A percentile compares a stretch with the other conserved stretches of the same genome.
Evolutionary conservation across 2,888 invertebrate species (phyloP).

Genomic region (Drosophila conformis): DNA sequence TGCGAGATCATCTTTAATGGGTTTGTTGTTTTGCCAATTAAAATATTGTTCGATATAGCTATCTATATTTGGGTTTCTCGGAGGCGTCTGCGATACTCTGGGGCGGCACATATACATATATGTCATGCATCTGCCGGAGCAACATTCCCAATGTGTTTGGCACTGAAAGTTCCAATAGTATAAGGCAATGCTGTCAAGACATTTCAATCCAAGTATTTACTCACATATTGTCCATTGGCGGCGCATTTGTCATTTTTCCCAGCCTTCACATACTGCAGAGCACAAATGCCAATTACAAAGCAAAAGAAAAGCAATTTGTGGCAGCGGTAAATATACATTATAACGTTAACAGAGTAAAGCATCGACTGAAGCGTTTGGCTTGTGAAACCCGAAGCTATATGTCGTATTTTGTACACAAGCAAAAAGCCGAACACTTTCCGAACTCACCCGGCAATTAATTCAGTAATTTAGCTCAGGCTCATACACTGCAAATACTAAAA

Average conservation of each 20-base stretch:
- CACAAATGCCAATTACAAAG: constrained; percentile 38
- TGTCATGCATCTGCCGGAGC: constrained; percentile 81
- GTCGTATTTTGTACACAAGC: constrained; percentile 1
- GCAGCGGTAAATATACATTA: constrained; percentile 49
- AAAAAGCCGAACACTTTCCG: constrained; percentile 14
- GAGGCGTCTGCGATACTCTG: constrained; percentile 14
- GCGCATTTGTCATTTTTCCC: constrained; percentile 53
- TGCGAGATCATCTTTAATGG: not conserved
- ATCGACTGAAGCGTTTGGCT: constrained; percentile 57
- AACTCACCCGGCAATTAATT: constrained; percentile 15
- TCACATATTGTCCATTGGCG: constrained; percentile 73
- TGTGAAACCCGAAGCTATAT: constrained; percentile 36
- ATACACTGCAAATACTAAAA: constrained; percentile 24
- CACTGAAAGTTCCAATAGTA: constrained; percentile 66
- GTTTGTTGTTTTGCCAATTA: not conserved
- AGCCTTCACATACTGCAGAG: constrained; percentile 9
- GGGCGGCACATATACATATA: constrained; percentile 74
- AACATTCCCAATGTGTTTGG: constrained; percentile 82
- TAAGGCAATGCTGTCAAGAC: not conserved
- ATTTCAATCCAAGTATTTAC: constrained; percentile 24
- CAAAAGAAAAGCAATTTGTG: constrained; percentile 25
- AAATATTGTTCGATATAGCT: not conserved
- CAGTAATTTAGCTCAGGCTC: constrained; percentile 3
- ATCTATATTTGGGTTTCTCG: not conserved
- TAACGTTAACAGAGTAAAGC: constrained; percentile 42